A percentile compares a stretch with the other conserved stretches of the same genome.
phyloP scores from a whole-genome alignment of 2,113 vertebrate species.

The Illadopsis cleaveri region DNA sequence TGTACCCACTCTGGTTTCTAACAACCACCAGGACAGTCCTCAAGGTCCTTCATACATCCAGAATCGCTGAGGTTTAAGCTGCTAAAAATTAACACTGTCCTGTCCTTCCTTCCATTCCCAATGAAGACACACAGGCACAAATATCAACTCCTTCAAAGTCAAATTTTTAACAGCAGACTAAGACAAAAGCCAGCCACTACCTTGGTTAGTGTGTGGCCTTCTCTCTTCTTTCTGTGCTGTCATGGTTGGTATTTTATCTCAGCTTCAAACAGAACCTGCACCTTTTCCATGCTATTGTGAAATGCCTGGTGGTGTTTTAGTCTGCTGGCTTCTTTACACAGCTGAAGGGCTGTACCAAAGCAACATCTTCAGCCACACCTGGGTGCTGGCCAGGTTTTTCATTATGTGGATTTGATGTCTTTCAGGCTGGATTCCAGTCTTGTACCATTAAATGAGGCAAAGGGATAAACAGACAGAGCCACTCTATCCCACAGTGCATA shows the following conservation, averaged over 20 bases:
- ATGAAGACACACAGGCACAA: fast-evolving
- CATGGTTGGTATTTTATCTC: not conserved
- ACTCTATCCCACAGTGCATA: not conserved
- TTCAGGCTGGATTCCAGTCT: slow-evolving; percentile 33
- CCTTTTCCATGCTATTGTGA: not conserved
- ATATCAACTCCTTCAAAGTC: not conserved
- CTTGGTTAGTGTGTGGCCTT: fast-evolving
- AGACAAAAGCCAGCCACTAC: not conserved
- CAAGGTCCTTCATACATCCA: not conserved
- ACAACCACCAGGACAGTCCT: not conserved
- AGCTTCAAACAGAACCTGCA: not conserved
- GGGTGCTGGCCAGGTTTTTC: slow-evolving; percentile 23
- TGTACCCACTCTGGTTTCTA: not conserved
- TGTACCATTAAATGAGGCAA: slow-evolving; percentile 24
- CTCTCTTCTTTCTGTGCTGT: not conserved
- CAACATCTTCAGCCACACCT: not conserved
- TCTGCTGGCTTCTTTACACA: not conserved
- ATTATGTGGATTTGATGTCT: slow-evolving; percentile 33
- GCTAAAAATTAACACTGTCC: not conserved
- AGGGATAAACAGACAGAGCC: slow-evolving; percentile 17
- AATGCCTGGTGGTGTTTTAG: not conserved
- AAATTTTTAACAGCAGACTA: not conserved
- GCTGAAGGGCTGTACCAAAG: not conserved
- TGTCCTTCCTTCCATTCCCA: not conserved
- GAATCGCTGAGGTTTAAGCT: not conserved